These are phyloP conservation scores for Lepidurus apus DNA, from an alignment of 1,140 invertebrate species.

Conservation along the genomic window DNA sequence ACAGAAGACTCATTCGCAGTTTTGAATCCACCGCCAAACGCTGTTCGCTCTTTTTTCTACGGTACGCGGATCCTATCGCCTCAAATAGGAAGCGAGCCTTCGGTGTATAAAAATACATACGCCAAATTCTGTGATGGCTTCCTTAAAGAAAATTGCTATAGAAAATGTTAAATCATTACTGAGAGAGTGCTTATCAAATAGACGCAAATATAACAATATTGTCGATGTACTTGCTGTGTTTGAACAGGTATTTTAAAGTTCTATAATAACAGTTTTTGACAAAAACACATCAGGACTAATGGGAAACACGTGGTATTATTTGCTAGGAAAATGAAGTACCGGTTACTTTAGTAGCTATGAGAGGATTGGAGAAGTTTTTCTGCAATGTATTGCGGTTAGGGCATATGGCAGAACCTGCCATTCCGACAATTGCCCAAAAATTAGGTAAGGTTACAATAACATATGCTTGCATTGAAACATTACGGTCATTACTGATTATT, in stretches of 20 bases:
- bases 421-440: not conserved
- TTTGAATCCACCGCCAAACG: too few species aligned
- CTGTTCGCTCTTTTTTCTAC: too few species aligned
- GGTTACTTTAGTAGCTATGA: slow-evolving; percentile 24
- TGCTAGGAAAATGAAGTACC: slow-evolving; percentile 7
- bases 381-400: slow-evolving; percentile 15
- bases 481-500: not conserved
- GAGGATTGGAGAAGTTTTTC: slow-evolving; percentile 30
- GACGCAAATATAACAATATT: not conserved
- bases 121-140: not conserved
- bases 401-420: not conserved
- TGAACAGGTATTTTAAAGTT: not conserved
- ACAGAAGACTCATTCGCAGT: too few species aligned
- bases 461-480: not conserved
- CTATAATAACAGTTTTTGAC: not conserved
- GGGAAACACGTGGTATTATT: not conserved
- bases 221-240: not conserved
- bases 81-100: too few species aligned
- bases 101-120: too few species aligned
- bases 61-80: too few species aligned
- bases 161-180: not conserved
- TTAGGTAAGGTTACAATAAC: too few species aligned
- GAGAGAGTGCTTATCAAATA: not conserved
- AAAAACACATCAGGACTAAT: not conserved
- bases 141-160: not conserved